phyloP scores from a whole-genome alignment of 1,140 invertebrate species.

The Potamilus streckersoni region DNA sequence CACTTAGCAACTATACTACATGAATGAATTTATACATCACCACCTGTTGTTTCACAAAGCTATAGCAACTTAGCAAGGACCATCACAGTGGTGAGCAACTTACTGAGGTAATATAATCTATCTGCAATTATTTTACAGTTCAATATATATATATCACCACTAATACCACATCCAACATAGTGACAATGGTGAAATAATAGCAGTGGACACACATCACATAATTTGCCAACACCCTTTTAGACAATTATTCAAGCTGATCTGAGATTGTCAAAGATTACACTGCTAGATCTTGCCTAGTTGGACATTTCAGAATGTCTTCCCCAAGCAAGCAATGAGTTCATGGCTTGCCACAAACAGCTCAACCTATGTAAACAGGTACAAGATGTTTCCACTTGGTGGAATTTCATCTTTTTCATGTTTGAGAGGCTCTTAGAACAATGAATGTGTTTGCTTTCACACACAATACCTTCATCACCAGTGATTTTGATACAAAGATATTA shows the following conservation, averaged over 20 bases:
- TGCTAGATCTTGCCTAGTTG: background rate
- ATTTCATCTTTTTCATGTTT: constrained; percentile 15
- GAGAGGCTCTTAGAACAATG: constrained; percentile 8
- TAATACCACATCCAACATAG: too few species aligned
- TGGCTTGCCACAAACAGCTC: constrained; percentile 9
- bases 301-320: constrained; percentile 3
- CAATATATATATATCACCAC: too few species aligned
- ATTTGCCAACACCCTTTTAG: too few species aligned
- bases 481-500: constrained; percentile 2
- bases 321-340: constrained; percentile 6
- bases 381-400: constrained; percentile 7
- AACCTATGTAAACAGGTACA: constrained; percentile 1
- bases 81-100: constrained; percentile 6
- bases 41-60: too few species aligned
- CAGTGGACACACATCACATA: too few species aligned
- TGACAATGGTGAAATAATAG: too few species aligned
- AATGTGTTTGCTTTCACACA: constrained; percentile 9
- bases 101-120: background rate
- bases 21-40: too few species aligned
- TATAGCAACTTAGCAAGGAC: background rate
- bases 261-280: too few species aligned
- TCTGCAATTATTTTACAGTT: too few species aligned
- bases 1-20: too few species aligned
- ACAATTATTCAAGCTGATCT: too few species aligned
- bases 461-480: constrained; percentile 3